Conservation (phyloP, 2,888 invertebrate genomes). For the Stomorhina lunata region DNA sequence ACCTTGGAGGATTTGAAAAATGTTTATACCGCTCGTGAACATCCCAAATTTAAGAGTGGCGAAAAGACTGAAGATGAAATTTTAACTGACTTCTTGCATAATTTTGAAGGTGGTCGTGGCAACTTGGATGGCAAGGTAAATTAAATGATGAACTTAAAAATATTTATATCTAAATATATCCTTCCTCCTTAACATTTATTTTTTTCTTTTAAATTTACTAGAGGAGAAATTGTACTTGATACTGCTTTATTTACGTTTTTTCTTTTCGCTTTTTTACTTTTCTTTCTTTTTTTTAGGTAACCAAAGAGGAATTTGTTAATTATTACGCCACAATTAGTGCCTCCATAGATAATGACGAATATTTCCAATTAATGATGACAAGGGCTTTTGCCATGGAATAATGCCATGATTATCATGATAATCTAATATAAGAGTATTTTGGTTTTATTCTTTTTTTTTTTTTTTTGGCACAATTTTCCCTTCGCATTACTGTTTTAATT, state of each 20-base stretch:
- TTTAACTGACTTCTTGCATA: conserved; percentile 89
- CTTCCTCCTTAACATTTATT: not conserved
- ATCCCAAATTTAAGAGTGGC: conserved; percentile 92
- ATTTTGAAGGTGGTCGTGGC: conserved; percentile 87
- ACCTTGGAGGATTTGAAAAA: conserved; percentile 88
- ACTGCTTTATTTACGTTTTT: not conserved
- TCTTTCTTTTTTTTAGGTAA: conserved; percentile 84
- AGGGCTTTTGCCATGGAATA: conserved; percentile 92
- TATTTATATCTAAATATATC: not conserved
- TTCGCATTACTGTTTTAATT: too few species aligned
- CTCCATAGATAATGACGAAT: conserved; percentile 95
- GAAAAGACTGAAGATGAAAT: conserved; percentile 93
- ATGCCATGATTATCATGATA: too few species aligned
- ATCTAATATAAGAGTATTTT: not conserved
- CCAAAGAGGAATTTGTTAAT: conserved; percentile 94
- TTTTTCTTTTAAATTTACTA: not conserved
- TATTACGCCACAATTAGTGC: conserved; percentile 97
- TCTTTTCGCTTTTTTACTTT: not conserved
- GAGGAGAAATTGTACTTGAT: not conserved
- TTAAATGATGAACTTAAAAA: not conserved
- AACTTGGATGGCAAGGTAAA: conserved; percentile 88
- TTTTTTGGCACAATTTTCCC: conserved; percentile 24
- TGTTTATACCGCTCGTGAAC: conserved; percentile 90
- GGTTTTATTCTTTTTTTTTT: conserved; percentile 29
- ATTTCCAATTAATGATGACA: conserved; percentile 97